Evolutionary conservation across 2,888 invertebrate species (phyloP).

Genomic region (Phalera bucephala): DNA sequence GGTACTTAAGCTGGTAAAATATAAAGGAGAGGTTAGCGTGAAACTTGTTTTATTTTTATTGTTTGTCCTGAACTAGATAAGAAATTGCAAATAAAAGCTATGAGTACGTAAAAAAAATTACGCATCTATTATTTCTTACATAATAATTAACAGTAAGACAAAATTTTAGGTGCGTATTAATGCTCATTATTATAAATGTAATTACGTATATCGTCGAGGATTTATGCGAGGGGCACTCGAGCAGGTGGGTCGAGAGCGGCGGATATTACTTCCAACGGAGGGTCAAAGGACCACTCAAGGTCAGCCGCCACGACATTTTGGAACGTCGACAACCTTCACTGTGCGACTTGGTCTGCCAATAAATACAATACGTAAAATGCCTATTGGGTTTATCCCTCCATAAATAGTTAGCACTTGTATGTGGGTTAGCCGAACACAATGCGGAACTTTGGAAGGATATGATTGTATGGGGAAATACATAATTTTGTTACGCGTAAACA

Average conservation of each 20-base stretch:
- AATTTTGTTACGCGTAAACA: slow-evolving; percentile 2
- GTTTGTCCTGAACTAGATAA: no score
- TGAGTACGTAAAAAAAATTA: no score
- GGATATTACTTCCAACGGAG: slow-evolving; percentile 54
- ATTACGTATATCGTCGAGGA: no score
- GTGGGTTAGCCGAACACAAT: slow-evolving; percentile 7
- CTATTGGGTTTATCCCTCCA: slow-evolving; percentile 7
- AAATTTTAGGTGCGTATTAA: no score
- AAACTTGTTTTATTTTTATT: no score
- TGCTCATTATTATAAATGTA: no score
- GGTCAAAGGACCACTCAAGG: slow-evolving; percentile 78
- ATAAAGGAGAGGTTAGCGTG: no score
- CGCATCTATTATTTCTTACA: no score
- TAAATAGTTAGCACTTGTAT: slow-evolving; percentile 2
- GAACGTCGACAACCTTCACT: slow-evolving; percentile 59
- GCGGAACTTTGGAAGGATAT: slow-evolving; percentile 14
- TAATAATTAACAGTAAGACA: no score
- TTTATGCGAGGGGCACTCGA: slow-evolving; percentile 59
- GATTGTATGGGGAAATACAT: slow-evolving; percentile 8
- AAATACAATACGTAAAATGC: slow-evolving; percentile 9
- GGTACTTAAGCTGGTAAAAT: no score
- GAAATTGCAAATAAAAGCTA: no score
- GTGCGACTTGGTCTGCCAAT: slow-evolving; percentile 16
- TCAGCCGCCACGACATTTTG: slow-evolving; percentile 60
- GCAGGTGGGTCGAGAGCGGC: slow-evolving; percentile 62